Evolutionary conservation across 2,888 invertebrate genomes (phyloP).

Genomic region (Hyposoter dolosus): DNA sequence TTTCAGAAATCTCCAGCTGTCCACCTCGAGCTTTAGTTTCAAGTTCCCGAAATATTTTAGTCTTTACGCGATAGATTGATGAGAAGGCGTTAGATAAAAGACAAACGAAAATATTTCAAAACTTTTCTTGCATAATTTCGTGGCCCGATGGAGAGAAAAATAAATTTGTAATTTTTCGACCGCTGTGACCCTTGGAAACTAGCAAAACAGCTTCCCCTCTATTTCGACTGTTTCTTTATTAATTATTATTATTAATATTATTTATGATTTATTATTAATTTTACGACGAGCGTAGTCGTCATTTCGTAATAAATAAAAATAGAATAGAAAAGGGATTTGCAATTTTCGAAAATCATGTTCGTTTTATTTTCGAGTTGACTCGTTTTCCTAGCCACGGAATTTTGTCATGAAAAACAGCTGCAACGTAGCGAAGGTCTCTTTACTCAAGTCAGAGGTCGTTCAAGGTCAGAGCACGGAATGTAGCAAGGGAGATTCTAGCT

Average conservation of each 20-base stretch:
- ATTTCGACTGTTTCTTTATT: too few species aligned
- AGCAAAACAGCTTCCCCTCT: not conserved
- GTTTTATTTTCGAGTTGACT: not conserved
- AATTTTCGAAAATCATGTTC: not conserved
- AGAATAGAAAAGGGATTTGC: not conserved
- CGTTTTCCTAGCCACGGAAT: not conserved
- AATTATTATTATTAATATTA: too few species aligned
- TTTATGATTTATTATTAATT: not conserved
- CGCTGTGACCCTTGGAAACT: not conserved
- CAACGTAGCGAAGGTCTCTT: slow-evolving; percentile 22
- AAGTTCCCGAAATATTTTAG: not conserved
- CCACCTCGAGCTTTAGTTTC: not conserved
- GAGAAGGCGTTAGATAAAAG: not conserved
- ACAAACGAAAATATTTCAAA: not conserved
- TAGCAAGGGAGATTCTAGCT: slow-evolving; percentile 9
- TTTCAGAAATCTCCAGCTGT: not conserved
- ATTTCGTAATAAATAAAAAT: not conserved
- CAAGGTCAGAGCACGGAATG: slow-evolving; percentile 74
- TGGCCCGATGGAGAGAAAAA: not conserved
- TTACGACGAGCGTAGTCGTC: not conserved
- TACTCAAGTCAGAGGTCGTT: slow-evolving; percentile 71
- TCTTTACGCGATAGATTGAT: not conserved
- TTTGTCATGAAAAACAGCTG: not conserved
- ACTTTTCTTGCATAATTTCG: too few species aligned
- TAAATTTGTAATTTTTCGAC: not conserved